These are phyloP conservation scores for Camponotus pennsylvanicus DNA, from an alignment of 1,140 invertebrate genomes.

Conservation along the genomic window DNA sequence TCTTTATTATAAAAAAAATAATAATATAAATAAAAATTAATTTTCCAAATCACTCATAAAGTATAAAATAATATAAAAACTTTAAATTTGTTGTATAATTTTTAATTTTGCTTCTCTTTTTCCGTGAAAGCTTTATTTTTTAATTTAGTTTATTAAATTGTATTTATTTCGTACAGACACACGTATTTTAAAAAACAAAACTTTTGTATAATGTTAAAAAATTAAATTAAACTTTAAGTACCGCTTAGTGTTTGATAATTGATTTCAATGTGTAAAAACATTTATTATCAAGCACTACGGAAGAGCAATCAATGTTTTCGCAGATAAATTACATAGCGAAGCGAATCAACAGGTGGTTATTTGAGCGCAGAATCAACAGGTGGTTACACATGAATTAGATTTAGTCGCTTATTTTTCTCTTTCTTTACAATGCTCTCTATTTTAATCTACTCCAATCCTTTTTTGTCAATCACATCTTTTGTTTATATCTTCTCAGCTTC, in stretches of 20 bases:
- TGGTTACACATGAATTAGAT: slow-evolving; percentile 66
- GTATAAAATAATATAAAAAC: background rate
- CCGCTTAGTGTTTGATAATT: background rate
- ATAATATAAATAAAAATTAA: background rate
- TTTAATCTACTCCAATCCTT: slow-evolving; percentile 39
- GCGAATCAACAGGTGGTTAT: slow-evolving; percentile 28
- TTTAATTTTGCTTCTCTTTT: background rate
- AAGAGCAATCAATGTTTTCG: background rate
- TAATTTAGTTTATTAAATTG: background rate
- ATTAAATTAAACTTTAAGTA: background rate
- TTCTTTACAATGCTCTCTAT: slow-evolving; percentile 19
- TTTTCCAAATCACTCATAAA: background rate
- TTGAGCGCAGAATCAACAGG: slow-evolving; percentile 61
- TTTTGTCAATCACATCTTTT: slow-evolving; percentile 2
- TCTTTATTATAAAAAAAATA: background rate
- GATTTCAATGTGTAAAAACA: background rate
- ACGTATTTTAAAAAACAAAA: background rate
- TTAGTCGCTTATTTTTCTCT: slow-evolving; percentile 64
- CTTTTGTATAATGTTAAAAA: background rate
- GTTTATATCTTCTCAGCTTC: slow-evolving; percentile 46
- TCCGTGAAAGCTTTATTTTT: background rate
- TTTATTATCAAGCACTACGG: background rate
- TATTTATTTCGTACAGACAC: background rate
- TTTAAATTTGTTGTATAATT: background rate
- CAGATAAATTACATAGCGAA: background rate